phyloP scores from a whole-genome alignment of 2,797 vertebrate genomes.

The Hypotaenidia philippensis region DNA sequence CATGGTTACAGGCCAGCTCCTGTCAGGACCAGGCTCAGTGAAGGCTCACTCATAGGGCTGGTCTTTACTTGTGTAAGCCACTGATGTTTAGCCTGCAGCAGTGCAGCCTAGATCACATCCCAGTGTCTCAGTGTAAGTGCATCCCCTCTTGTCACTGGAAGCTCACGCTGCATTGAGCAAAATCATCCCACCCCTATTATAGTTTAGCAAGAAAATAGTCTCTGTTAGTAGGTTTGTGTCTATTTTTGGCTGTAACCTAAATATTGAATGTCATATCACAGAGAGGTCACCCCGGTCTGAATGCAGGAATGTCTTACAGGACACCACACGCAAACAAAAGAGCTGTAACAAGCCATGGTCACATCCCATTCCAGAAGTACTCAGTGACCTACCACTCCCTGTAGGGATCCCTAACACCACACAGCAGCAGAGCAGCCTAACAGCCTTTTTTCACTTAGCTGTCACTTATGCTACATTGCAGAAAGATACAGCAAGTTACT shows the following conservation, averaged over 20 bases:
- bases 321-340: neutral
- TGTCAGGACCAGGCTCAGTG: neutral
- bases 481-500: slow-evolving; percentile 2
- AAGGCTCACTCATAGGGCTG: neutral
- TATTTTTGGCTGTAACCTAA: slow-evolving; percentile 53
- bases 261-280: slow-evolving; percentile 1
- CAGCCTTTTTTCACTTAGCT: neutral
- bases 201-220: neutral
- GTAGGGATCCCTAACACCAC: neutral
- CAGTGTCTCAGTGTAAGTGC: neutral
- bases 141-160: neutral
- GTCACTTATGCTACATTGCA: neutral
- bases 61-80: neutral
- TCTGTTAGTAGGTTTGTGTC: neutral
- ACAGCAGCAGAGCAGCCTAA: neutral
- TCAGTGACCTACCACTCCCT: neutral
- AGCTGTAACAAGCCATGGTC: neutral
- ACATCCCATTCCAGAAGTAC: neutral
- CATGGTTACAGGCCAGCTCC: neutral
- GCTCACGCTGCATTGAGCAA: neutral
- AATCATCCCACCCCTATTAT: neutral
- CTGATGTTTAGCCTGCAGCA: neutral
- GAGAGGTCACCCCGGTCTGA: neutral
- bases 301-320: neutral
- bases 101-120: neutral